Evolutionary conservation across 2,888 invertebrate species (phyloP).

Genomic region (Nysson spinosus): DNA sequence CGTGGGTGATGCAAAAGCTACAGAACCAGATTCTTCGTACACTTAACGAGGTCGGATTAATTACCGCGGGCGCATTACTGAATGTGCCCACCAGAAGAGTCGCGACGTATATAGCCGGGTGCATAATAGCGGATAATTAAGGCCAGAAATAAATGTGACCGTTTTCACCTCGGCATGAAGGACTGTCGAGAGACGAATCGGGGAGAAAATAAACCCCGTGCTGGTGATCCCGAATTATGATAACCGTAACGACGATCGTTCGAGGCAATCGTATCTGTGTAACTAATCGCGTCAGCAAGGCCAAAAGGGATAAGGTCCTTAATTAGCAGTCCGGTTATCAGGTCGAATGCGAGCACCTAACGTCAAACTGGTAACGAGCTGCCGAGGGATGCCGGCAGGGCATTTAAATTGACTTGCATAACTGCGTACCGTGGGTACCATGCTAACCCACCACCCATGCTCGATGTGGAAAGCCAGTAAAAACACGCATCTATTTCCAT

Average conservation of each 20-base stretch:
- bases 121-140: slow-evolving; percentile 42
- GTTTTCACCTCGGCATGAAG: slow-evolving; percentile 5
- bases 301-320: slow-evolving; percentile 49
- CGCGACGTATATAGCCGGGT: background rate
- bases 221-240: slow-evolving; percentile 53
- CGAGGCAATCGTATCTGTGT: slow-evolving; percentile 32
- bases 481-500: slow-evolving; percentile 77
- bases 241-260: slow-evolving; percentile 50
- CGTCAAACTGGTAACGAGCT: slow-evolving; percentile 61
- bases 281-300: slow-evolving; percentile 36
- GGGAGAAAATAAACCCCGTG: slow-evolving; percentile 18
- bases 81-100: slow-evolving; percentile 24
- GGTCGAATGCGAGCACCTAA: slow-evolving; percentile 40
- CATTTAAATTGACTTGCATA: slow-evolving; percentile 75
- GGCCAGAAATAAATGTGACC: slow-evolving; percentile 6
- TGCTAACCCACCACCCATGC: slow-evolving; percentile 40
- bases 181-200: slow-evolving; percentile 1
- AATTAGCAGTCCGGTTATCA: slow-evolving; percentile 55
- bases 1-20: slow-evolving; percentile 16
- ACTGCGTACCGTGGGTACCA: slow-evolving; percentile 53
- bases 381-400: slow-evolving; percentile 41
- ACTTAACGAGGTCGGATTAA: slow-evolving; percentile 59
- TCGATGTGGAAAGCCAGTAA: slow-evolving; percentile 70
- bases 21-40: slow-evolving; percentile 34
- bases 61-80: slow-evolving; percentile 54